A percentile compares a stretch with the other conserved stretches of the same genome.
These are phyloP conservation scores for Eriosoma lanigerum DNA, from an alignment of 1,140 invertebrate species.

Conservation along the genomic window DNA sequence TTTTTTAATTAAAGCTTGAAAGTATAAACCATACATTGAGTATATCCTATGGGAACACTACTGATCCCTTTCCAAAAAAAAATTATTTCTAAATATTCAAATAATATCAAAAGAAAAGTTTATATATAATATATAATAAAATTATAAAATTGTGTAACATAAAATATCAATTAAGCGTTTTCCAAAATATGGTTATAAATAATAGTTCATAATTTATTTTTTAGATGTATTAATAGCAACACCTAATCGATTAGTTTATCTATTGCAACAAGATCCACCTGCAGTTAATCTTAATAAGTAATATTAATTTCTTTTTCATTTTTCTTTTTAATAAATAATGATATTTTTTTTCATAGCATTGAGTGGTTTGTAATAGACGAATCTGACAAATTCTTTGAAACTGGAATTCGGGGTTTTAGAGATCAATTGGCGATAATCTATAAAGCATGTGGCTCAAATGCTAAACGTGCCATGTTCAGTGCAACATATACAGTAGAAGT, in stretches of 20 bases:
- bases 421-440: conserved; percentile 85
- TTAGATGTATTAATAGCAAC: conserved; percentile 93
- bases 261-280: conserved; percentile 79
- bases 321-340: conserved; percentile 36
- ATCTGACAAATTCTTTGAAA: conserved; percentile 91
- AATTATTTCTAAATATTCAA: too few species aligned
- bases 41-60: too few species aligned
- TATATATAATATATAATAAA: too few species aligned
- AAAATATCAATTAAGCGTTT: neutral
- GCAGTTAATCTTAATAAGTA: conserved; percentile 75
- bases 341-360: conserved; percentile 64
- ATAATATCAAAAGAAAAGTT: too few species aligned
- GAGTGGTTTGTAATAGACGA: conserved; percentile 94
- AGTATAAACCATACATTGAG: too few species aligned
- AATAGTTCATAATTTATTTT: conserved; percentile 53
- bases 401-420: conserved; percentile 77
- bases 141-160: neutral
- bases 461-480: conserved; percentile 79
- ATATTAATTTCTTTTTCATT: conserved; percentile 54
- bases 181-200: neutral
- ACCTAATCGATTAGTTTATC: conserved; percentile 88
- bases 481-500: conserved; percentile 90
- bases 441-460: conserved; percentile 66
- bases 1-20: too few species aligned
- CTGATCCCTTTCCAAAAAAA: too few species aligned